phyloP scores from a whole-genome alignment of 2,888 invertebrate species.

The Meteorus cinctellus region DNA sequence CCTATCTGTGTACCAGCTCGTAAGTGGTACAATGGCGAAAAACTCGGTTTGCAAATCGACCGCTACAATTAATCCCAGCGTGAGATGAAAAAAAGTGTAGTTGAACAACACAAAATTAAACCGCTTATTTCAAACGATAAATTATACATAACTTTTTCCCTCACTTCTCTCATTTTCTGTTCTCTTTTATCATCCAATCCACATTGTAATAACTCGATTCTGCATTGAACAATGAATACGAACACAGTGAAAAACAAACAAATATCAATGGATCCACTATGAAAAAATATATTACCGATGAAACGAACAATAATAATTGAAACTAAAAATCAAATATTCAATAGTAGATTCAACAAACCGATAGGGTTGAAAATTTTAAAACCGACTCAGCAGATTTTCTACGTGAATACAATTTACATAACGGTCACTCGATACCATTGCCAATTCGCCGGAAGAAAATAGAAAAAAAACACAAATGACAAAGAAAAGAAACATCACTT shows the following conservation, averaged over 20 bases:
- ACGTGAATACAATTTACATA: not conserved
- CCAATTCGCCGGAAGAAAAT: not conserved
- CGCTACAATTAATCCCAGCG: conserved; percentile 35
- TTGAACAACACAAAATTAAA: conserved; percentile 22
- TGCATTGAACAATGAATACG: not conserved
- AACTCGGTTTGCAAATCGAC: conserved; percentile 40
- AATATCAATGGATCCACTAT: too few relatives aligned
- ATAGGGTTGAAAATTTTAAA: not conserved
- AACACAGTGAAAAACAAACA: not conserved
- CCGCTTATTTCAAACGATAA: conserved; percentile 19
- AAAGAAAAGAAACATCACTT: not conserved
- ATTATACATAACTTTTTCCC: conserved; percentile 6
- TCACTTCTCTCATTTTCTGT: not conserved
- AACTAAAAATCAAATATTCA: not conserved
- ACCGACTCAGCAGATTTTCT: not conserved
- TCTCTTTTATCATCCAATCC: not conserved
- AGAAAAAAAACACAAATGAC: too few relatives aligned
- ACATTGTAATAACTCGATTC: conserved; percentile 23
- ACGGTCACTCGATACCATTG: conserved; percentile 3
- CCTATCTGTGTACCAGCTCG: conserved; percentile 45
- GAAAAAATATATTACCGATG: not conserved
- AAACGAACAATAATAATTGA: not conserved
- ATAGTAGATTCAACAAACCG: not conserved
- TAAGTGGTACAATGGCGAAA: conserved; percentile 45
- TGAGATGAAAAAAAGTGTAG: conserved; percentile 16